Percentiles rank a stretch among this genome's conserved stretches.
Conservation (phyloP, 2,888 invertebrate genomes). For the Rugalucina vietnamica region DNA sequence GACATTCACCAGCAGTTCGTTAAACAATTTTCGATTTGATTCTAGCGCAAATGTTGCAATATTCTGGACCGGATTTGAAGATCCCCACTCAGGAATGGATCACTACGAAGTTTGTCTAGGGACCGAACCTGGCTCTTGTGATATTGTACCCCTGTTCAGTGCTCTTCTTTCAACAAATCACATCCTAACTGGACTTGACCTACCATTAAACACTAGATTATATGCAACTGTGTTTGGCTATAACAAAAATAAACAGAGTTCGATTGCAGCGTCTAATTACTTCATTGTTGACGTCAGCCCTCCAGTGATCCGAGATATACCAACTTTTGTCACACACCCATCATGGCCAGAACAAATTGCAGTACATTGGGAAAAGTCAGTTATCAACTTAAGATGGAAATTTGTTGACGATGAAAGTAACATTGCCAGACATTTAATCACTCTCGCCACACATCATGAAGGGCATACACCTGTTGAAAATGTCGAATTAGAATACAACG, state of each 20-base stretch:
- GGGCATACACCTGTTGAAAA: conserved; percentile 55
- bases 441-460: conserved; percentile 53
- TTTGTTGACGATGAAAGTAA: conserved; percentile 59
- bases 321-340: background rate
- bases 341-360: background rate
- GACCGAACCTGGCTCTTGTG: conserved; percentile 28
- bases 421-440: conserved; percentile 44
- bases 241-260: conserved; percentile 42
- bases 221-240: conserved; percentile 41
- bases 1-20: no score
- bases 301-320: conserved; percentile 4
- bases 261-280: conserved; percentile 29
- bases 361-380: conserved; percentile 55
- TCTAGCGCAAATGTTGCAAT: conserved; percentile 27
- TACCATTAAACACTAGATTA: conserved; percentile 21
- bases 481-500: conserved; percentile 40
- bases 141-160: conserved; percentile 37
- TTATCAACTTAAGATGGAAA: conserved; percentile 46
- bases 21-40: no score
- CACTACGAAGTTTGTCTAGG: conserved; percentile 64
- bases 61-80: conserved; percentile 45
- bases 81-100: conserved; percentile 62
- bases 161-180: conserved; percentile 42
- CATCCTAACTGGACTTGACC: conserved; percentile 34
- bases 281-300: conserved; percentile 47